Base-by-base conservation (phyloP, 2,113 vertebrate species). In the Athene noctua region DNA sequence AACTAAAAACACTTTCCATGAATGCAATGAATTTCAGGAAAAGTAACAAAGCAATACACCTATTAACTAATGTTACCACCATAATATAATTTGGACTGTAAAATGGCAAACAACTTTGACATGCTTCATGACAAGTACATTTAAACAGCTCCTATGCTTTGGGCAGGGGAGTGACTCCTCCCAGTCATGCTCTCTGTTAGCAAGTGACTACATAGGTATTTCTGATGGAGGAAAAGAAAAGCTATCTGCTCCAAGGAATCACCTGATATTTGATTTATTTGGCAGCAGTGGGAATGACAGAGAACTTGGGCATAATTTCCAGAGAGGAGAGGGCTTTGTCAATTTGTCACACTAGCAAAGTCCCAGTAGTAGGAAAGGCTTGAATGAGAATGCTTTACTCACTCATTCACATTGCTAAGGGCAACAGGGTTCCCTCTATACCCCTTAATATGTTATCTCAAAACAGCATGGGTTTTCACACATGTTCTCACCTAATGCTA, bases 111-210 rank as follows among this genome's bases (percentile, higher is more conserved):
- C 1, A 7, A 63, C 26, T 74, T 49, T 26, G n/a, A 34, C 21
- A 8, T 8, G 3, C 30, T 80, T 82, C 27, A 34, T 52, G 65
- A 32, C 2, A 84, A 73, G 36, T 47, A 49, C 25, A 27, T 40
- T 62, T 74, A 22, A 70, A 90, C n/a, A 44, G 38, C 32, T 57
- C 11, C 40, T 68, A 14, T 42, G 80, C 22, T 78, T 61, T 42
- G 32, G 30, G n/a, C 2, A 3, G 47, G 25, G 2, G 1, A 30
- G 15, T n/a, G 21, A 55, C 34, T 18, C 62, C 4, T 6, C 23
- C 26, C 30, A 54, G 7, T 23, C 25, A 70, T 26, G 6, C 5
- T 30, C 32, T 57, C 8, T 10, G 23, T 58, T 49, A 89, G 12
- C 30, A 79, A 79, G n/a, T 58, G 27, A 86, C n/a, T 83, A 15